Evolutionary conservation across 2,113 vertebrate genomes (phyloP).

Genomic region (Spheniscus mendiculus): DNA sequence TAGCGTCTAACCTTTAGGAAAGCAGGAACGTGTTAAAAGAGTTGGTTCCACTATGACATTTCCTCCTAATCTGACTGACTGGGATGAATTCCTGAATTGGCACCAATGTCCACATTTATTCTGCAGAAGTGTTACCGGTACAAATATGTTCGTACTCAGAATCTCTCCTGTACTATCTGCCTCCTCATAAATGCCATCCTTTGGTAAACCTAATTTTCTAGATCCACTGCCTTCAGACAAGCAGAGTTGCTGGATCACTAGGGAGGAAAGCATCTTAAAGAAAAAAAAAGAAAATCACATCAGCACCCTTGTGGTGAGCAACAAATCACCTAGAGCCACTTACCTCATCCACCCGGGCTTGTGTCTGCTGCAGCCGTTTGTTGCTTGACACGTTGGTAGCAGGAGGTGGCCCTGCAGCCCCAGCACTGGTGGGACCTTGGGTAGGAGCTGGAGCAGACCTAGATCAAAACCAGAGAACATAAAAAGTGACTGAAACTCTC

Average conservation of each 20-base stretch:
- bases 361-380: constrained; percentile 90
- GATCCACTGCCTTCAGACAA: background rate
- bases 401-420: constrained; percentile 54
- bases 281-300: background rate
- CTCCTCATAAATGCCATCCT: background rate
- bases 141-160: background rate
- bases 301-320: background rate
- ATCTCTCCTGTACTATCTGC: background rate
- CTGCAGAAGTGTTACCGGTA: background rate
- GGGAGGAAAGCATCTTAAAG: background rate
- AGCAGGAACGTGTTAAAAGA: background rate
- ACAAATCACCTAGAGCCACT: background rate
- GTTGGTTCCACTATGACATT: background rate
- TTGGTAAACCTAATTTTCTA: background rate
- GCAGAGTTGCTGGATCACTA: background rate
- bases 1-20: background rate
- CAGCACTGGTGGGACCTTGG: constrained; percentile 67
- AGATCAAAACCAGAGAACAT: background rate
- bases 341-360: constrained; percentile 91
- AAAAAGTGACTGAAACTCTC: background rate
- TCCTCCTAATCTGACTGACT: background rate
- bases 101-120: background rate
- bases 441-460: constrained; percentile 86
- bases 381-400: constrained; percentile 86
- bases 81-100: background rate